phyloP scores from a whole-genome alignment of 2,888 invertebrate species.

The Hypena proboscidalis region DNA sequence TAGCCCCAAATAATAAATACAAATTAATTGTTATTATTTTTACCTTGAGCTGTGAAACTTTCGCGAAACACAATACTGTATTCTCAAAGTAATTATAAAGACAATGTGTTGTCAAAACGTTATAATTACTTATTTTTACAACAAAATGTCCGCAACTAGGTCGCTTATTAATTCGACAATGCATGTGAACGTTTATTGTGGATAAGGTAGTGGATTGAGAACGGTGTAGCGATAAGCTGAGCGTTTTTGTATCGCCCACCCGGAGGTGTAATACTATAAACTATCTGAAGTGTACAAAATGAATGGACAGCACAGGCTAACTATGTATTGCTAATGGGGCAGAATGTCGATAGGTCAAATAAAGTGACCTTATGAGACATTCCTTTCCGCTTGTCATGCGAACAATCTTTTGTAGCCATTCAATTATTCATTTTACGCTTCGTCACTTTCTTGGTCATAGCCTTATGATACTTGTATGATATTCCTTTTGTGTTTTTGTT shows the following conservation, averaged over 20 bases:
- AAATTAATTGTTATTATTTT: conserved; percentile 37
- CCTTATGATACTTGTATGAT: conserved; percentile 16
- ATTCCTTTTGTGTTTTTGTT: conserved; percentile 39
- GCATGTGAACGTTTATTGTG: conserved; percentile 42
- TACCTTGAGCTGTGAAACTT: conserved; percentile 40
- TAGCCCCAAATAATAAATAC: conserved; percentile 23
- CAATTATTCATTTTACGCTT: not conserved
- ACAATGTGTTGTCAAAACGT: conserved; percentile 49
- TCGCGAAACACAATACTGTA: conserved; percentile 39
- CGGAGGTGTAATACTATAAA: too few species aligned
- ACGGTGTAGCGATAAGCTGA: conserved; percentile 1
- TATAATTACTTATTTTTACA: conserved; percentile 49
- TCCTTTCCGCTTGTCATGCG: too few species aligned
- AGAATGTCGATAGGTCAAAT: not conserved
- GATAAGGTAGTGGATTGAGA: not conserved
- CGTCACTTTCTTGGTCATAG: not conserved
- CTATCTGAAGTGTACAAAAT: too few species aligned
- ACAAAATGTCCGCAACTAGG: conserved; percentile 41
- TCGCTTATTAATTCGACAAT: conserved; percentile 43
- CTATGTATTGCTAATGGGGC: too few species aligned
- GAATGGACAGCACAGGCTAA: too few species aligned
- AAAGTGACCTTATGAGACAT: too few species aligned
- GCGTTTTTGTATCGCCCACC: too few species aligned
- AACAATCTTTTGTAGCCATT: too few species aligned
- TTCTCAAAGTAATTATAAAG: conserved; percentile 42